phyloP scores from a whole-genome alignment of 2,888 invertebrate species.

The Drosophila mimetica region DNA sequence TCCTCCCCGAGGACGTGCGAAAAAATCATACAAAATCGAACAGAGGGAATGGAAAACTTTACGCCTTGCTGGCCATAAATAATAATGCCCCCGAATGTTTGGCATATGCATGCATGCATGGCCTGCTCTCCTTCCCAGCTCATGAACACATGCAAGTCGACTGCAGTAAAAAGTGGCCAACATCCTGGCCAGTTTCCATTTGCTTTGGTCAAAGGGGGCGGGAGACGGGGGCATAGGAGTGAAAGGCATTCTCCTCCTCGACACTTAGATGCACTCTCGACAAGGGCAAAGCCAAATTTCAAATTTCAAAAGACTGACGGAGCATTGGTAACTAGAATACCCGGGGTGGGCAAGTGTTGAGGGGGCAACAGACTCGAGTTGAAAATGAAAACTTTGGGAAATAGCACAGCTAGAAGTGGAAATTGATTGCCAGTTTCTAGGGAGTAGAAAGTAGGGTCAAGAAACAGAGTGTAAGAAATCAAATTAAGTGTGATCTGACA shows the following conservation, averaged over 20 bases:
- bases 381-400: constrained; percentile 51
- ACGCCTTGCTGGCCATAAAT: constrained; percentile 42
- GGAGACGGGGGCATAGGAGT: not conserved
- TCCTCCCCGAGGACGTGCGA: not conserved
- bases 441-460: not conserved
- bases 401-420: constrained; percentile 50
- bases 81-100: constrained; percentile 35
- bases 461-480: not conserved
- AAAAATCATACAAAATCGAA: constrained; percentile 8
- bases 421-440: constrained; percentile 47
- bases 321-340: constrained; percentile 7
- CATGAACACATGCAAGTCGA: constrained; percentile 18
- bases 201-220: not conserved
- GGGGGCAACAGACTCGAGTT: constrained; percentile 5
- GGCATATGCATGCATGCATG: constrained; percentile 44
- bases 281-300: constrained; percentile 31
- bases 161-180: constrained; percentile 33
- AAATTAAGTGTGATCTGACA: not conserved
- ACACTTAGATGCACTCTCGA: constrained; percentile 27
- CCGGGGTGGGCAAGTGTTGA: not conserved
- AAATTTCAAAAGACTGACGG: constrained; percentile 24
- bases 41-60: constrained; percentile 25
- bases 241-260: constrained; percentile 6
- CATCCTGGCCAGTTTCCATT: constrained; percentile 8
- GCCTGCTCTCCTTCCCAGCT: not conserved